Evolutionary conservation across 2,797 vertebrate genomes (phyloP), one percentile per base, ranked within the genome.

Genomic region (Microctenopoma steveboyesi): DNA sequence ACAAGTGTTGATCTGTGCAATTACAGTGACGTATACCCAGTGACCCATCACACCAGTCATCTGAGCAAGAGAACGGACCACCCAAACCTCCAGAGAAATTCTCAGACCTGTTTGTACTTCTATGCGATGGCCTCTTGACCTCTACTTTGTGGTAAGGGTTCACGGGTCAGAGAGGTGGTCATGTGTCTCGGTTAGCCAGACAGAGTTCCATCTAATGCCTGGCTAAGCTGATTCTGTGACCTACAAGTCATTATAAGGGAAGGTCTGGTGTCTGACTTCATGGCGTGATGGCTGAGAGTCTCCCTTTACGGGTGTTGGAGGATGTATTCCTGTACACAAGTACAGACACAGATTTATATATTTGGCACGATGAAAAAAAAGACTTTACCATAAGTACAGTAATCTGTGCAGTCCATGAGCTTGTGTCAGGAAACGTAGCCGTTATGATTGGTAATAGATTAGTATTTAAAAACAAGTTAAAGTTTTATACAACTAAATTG

Each of bases 331-430:
- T 82, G 71, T 77, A 76, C 55, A 77, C 69, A 82, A 73, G 56
- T 69, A 86, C 75, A 89, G 85, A 79, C 81, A 88, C 83, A 88
- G 68, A 85, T 85, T 77, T 15, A 83, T 85, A 90, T 86, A 91
- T 94, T 93, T 94, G 93, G 92, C 93, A 93, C 90, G 90, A 91
- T 90, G 69, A 85, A 91, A 88, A 85, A 70, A 88, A 43, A 15
- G 66, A 25, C 72, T 74, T 77, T 81, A 70, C 83, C 47, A 81
- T 74, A 76, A 83, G 55, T 72, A 81, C 63, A 80, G 57, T 87
- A 86, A 79, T 87, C 63, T 66, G 56, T 68, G 63, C 53, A 64
- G 69, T 87, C 81, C 74, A 72, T 85, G 81, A 83, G 85, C 70
- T 67, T 70, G 78, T 48, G 52, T 74, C 51, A 71, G 72, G 68